Evolutionary conservation across 2,888 invertebrate species (phyloP).

Genomic region (Diploptera punctata): DNA sequence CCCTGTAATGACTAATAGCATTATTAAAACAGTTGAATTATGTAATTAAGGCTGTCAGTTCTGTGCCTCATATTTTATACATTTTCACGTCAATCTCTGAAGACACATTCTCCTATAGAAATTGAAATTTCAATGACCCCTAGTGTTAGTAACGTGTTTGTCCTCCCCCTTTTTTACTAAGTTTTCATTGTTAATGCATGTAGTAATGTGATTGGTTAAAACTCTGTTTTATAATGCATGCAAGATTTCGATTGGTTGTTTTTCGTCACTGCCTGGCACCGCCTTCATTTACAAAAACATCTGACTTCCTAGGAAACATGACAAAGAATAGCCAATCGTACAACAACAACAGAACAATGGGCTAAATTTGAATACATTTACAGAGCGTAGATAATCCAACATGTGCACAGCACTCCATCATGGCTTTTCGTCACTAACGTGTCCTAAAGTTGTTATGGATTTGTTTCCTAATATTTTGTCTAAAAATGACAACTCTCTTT

Average conservation of each 20-base stretch:
- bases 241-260: constrained; percentile 30
- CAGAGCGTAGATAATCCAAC: no score
- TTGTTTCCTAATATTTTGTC: no score
- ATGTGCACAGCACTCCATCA: no score
- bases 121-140: no score
- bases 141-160: no score
- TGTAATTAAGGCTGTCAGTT: not conserved
- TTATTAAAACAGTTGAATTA: no score
- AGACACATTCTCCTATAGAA: not conserved
- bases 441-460: no score
- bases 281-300: constrained; percentile 27
- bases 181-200: constrained; percentile 1
- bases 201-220: constrained; percentile 11
- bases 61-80: not conserved
- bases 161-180: no score
- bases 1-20: no score
- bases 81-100: not conserved
- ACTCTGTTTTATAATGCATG: not conserved
- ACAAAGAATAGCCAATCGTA: constrained; percentile 21
- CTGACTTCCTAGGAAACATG: constrained; percentile 32
- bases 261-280: constrained; percentile 31
- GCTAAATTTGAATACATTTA: no score
- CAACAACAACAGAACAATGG: not conserved
- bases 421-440: no score
- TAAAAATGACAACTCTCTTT: no score